phyloP scores from a whole-genome alignment of 2,113 vertebrate genomes.

The Pollimyrus isidori region DNA sequence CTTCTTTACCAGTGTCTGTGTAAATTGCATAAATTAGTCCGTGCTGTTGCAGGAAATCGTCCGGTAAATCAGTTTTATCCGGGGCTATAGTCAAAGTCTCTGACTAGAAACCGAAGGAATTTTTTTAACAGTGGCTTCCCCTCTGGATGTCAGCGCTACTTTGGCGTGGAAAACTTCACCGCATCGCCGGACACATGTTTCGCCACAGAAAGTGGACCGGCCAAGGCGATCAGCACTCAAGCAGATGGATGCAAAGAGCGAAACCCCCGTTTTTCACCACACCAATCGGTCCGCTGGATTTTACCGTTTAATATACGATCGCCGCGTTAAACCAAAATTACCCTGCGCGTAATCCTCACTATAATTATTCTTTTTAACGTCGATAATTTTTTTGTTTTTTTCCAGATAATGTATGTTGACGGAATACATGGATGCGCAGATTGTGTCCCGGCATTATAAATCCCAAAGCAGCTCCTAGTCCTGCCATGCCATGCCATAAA shows the following conservation, averaged over 20 bases:
- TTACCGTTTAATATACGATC: background rate
- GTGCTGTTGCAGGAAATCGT: background rate
- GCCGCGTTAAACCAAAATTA: background rate
- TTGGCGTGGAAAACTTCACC: background rate
- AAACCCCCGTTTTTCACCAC: background rate
- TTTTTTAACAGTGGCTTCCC: background rate
- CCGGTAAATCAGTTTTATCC: background rate
- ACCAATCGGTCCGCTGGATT: background rate
- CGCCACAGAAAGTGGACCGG: background rate
- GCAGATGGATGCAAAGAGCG: background rate
- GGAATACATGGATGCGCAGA: background rate
- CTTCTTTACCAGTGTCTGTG: background rate
- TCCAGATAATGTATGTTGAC: background rate
- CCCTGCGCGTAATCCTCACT: background rate
- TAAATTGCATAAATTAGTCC: background rate
- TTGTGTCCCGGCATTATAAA: constrained; percentile 1
- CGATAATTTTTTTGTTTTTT: background rate
- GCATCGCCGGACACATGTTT: background rate
- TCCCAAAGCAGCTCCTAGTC: background rate
- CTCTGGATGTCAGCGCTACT: background rate
- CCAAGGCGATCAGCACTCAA: background rate
- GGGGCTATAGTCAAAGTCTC: background rate
- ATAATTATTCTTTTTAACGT: background rate
- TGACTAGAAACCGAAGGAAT: background rate
- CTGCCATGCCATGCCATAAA: background rate